Evolutionary conservation across 2,113 vertebrate genomes (phyloP).

Genomic region (Rhinolophus ferrumequinum): DNA sequence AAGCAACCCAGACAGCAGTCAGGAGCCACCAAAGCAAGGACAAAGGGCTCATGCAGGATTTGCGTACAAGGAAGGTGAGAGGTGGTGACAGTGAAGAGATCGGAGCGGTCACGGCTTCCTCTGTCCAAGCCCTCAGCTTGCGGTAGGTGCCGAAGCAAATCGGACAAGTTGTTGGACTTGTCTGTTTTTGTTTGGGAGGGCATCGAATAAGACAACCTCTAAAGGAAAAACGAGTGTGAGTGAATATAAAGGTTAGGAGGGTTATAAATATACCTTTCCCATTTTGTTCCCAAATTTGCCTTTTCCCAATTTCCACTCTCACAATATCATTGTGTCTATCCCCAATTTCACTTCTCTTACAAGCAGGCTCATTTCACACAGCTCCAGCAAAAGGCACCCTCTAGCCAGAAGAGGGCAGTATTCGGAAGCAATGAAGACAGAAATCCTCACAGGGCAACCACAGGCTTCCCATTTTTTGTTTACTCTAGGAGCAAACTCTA

Average conservation of each 20-base stretch:
- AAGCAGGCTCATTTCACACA: neutral
- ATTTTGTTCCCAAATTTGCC: neutral
- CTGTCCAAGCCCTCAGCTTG: neutral
- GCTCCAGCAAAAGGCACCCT: neutral
- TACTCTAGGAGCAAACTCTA: neutral
- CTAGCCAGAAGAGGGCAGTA: conserved; percentile 69
- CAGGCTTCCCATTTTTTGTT: neutral
- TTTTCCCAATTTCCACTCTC: too few species aligned
- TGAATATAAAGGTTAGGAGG: too few species aligned
- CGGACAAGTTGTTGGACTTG: neutral
- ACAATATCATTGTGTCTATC: fast-evolving
- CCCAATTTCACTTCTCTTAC: neutral
- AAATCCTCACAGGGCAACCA: neutral
- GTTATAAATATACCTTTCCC: neutral
- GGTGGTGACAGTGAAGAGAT: fast-evolving
- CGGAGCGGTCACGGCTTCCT: neutral
- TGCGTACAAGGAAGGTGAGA: neutral
- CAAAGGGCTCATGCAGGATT: neutral
- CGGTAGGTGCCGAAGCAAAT: neutral
- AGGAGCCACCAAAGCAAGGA: neutral
- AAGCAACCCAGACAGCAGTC: fast-evolving
- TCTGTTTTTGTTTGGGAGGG: neutral
- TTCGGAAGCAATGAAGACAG: conserved; percentile 34
- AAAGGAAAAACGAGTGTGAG: neutral
- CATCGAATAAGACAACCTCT: neutral